phyloP scores from a whole-genome alignment of 2,113 vertebrate genomes.

The Grallaria varia region DNA sequence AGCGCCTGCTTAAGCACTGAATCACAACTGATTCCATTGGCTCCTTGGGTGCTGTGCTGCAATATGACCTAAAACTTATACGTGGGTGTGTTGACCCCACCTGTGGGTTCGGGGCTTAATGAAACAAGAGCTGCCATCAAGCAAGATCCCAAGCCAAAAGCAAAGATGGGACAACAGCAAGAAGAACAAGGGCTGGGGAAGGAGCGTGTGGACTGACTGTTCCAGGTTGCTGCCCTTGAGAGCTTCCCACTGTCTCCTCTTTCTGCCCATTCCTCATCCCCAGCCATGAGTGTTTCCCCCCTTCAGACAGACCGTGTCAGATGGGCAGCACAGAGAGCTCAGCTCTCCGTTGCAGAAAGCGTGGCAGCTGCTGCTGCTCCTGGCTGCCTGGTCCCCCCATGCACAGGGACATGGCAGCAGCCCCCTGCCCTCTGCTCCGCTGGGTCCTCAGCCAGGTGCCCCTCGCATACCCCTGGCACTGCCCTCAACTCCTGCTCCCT shows the following conservation, averaged over 20 bases:
- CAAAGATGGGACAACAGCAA: background rate
- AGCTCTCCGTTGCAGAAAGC: background rate
- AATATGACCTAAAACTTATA: background rate
- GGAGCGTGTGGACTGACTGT: background rate
- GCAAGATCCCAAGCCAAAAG: background rate
- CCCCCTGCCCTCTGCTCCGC: background rate
- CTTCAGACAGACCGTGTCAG: background rate
- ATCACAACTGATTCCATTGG: background rate
- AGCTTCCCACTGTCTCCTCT: background rate
- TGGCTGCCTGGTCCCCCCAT: rapidly evolving
- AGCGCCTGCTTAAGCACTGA: background rate
- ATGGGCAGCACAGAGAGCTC: rapidly evolving
- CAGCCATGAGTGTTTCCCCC: background rate
- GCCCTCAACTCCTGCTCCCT: background rate
- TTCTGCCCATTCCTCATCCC: background rate
- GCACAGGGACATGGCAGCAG: rapidly evolving
- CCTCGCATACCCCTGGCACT: rapidly evolving
- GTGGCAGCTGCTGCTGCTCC: background rate
- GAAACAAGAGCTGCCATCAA: background rate
- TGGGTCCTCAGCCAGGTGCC: background rate
- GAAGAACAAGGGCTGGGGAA: background rate
- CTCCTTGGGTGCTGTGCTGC: background rate
- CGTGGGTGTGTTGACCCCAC: background rate
- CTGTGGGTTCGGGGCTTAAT: background rate
- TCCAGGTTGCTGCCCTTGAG: background rate